Evolutionary conservation across 2,888 invertebrate genomes (phyloP).

Genomic region (Cheilosia vernalis): DNA sequence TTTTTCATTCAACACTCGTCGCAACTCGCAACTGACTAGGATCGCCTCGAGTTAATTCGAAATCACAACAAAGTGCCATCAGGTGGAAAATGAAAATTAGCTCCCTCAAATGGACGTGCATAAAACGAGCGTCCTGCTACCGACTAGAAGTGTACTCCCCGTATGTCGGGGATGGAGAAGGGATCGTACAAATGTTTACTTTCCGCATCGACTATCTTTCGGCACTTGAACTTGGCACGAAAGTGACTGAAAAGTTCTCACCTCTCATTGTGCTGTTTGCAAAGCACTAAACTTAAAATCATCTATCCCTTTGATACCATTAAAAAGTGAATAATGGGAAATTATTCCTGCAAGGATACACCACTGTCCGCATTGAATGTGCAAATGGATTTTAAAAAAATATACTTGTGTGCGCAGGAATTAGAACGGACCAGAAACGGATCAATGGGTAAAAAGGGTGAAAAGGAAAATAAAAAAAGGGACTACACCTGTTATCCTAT

Average conservation of each 20-base stretch:
- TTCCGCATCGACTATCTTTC: slow-evolving; percentile 28
- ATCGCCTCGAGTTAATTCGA: slow-evolving; percentile 6
- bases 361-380: slow-evolving; percentile 36
- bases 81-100: slow-evolving; percentile 41
- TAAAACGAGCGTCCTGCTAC: slow-evolving; percentile 14
- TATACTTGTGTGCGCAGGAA: not conserved
- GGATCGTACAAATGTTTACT: slow-evolving; percentile 34
- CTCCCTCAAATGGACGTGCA: slow-evolving; percentile 21
- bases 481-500: slow-evolving; percentile 70
- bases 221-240: slow-evolving; percentile 53
- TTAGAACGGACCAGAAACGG: not conserved
- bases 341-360: slow-evolving; percentile 38
- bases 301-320: slow-evolving; percentile 55
- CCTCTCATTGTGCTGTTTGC: slow-evolving; percentile 58
- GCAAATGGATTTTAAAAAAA: slow-evolving; percentile 56
- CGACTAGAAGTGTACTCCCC: not conserved
- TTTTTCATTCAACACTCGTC: not conserved
- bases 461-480: slow-evolving; percentile 23
- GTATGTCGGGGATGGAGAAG: not conserved
- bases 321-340: slow-evolving; percentile 63
- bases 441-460: slow-evolving; percentile 44
- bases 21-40: not conserved
- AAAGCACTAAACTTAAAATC: slow-evolving; percentile 65
- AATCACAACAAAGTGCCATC: slow-evolving; percentile 14
- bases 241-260: slow-evolving; percentile 33